Evolutionary conservation across 2,888 invertebrate species (phyloP).

Genomic region (Mechanitis mazaeus): DNA sequence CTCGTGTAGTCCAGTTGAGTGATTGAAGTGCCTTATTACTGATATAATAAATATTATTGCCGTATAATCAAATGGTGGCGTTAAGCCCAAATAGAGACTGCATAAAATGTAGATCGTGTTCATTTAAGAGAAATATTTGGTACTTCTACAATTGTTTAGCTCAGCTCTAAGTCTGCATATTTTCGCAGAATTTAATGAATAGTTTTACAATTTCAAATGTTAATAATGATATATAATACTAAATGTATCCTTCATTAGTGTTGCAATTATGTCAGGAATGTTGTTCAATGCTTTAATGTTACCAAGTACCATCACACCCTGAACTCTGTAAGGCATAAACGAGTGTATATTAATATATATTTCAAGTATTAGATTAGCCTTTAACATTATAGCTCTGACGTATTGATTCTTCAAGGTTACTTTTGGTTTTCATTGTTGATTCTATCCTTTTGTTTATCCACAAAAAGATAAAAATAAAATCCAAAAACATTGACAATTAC

Average conservation of each 20-base stretch:
- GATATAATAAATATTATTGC: conserved; percentile 28
- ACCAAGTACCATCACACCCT: neutral
- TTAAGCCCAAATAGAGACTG: neutral
- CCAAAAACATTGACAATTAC: too few relatives aligned
- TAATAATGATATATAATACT: neutral
- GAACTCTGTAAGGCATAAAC: neutral
- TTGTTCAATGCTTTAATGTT: neutral
- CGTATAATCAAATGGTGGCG: conserved; percentile 19
- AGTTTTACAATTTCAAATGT: neutral
- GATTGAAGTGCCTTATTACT: conserved; percentile 28
- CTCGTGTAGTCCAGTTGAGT: conserved; percentile 21
- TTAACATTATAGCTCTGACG: neutral
- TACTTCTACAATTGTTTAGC: neutral
- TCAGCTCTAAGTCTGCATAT: neutral
- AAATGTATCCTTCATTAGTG: neutral
- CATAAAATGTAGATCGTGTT: neutral
- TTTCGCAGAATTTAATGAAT: neutral
- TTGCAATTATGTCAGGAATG: conserved; percentile 1
- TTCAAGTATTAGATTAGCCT: conserved; percentile 1
- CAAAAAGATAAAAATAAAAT: neutral
- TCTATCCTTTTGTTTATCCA: neutral
- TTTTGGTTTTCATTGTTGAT: conserved; percentile 1
- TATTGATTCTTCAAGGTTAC: neutral
- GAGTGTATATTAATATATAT: neutral
- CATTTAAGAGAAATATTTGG: neutral